phyloP scores from a whole-genome alignment of 2,797 vertebrate genomes.

The Lateolabrax maculatus region DNA sequence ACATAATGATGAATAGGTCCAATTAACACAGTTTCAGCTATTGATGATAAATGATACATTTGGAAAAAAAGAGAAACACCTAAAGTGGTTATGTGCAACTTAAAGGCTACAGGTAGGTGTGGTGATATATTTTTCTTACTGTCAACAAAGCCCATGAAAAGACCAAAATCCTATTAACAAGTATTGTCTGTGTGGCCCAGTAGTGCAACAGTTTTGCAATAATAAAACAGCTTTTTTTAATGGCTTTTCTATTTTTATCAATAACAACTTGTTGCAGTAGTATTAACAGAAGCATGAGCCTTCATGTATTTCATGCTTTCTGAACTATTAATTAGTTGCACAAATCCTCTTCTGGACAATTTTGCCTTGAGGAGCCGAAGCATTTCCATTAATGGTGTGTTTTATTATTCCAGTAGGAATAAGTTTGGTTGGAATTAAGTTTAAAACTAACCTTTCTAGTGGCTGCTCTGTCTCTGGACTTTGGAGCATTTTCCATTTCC shows the following conservation, averaged over 20 bases:
- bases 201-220: too few species aligned
- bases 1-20: not conserved
- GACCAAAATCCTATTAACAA: not conserved
- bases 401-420: not conserved
- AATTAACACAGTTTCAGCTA: not conserved
- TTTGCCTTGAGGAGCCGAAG: too few species aligned
- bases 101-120: too few species aligned
- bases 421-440: not conserved
- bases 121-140: not conserved
- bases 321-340: too few species aligned
- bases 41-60: not conserved
- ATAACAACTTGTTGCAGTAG: not conserved
- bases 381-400: too few species aligned
- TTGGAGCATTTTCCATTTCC: constrained; percentile 76
- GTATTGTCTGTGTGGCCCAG: not conserved
- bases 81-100: not conserved
- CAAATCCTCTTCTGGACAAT: too few species aligned
- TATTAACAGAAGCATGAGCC: too few species aligned
- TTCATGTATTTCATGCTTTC: too few species aligned
- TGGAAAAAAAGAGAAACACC: not conserved
- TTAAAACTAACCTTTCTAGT: constrained; percentile 71
- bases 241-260: too few species aligned
- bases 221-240: too few species aligned
- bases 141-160: not conserved
- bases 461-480: constrained; percentile 82